Base-by-base conservation (phyloP, 1,140 invertebrate species). In the Coelopa frigida region DNA sequence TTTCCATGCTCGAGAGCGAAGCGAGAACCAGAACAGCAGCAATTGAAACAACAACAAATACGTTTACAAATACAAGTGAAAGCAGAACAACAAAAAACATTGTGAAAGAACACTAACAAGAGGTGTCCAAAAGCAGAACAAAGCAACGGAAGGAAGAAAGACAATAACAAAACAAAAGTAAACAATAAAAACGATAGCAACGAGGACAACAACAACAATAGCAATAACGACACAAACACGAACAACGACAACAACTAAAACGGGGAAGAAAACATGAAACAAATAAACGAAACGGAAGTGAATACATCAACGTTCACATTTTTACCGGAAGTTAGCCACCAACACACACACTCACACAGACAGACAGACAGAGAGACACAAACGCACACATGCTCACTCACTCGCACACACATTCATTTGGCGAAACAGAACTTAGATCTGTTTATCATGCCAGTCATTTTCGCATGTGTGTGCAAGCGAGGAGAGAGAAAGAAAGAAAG, bases 21-120 rank as follows among this genome's bases (percentile, higher is more conserved):
- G 65, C 32, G 17, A 35, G 39, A 20, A 29, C 29, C 38, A 5
- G 20, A 46, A 44, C 15, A 23, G n/a, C 12, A 47, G 12, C 23
- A 21, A 35, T 12, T 24, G 12, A 27, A 40, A 41, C 22, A 18
- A 14, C 29, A 21, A 26, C 33, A 31, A 10, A 27, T 41, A 17
- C 39, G 31, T 20, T 10, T 14, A 6, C 12, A 35, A 2, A 14
- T 20, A 35, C 33, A 35, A 15, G 20, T 35, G 20, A 35, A 35
- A 18, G 20, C 33, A 35, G 20, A 35, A 35, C 20, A 35, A 18
- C 15, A n/a, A n/a, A n/a, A n/a, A n/a, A n/a, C n/a, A n/a, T n/a
- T n/a, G n/a, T n/a, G n/a, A n/a, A n/a, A n/a, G n/a, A n/a, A n/a
- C n/a, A n/a, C n/a, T n/a, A n/a, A n/a, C n/a, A n/a, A n/a, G n/a